phyloP scores from a whole-genome alignment of 1,140 invertebrate genomes.

The Maniola jurtina region DNA sequence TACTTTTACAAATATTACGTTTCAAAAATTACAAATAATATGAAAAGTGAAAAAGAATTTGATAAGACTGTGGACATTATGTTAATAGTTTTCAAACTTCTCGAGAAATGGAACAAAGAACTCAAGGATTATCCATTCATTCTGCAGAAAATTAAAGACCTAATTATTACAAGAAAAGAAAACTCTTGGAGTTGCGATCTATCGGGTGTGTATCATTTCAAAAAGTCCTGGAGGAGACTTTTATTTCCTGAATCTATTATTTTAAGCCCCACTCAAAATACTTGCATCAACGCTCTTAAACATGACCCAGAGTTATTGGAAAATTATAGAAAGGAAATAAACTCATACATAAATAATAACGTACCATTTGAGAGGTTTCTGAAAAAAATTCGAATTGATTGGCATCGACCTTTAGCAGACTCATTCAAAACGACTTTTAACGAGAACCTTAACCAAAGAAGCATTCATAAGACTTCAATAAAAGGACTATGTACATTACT shows the following conservation, averaged over 20 bases:
- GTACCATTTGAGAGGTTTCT: slow-evolving; percentile 28
- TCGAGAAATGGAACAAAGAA: slow-evolving; percentile 53
- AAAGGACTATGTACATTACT: slow-evolving; percentile 41
- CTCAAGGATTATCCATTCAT: slow-evolving; percentile 38
- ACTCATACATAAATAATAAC: slow-evolving; percentile 31
- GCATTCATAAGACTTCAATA: slow-evolving; percentile 34
- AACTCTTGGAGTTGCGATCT: slow-evolving; percentile 38
- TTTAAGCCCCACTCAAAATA: slow-evolving; percentile 35
- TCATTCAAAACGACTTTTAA: slow-evolving; percentile 33
- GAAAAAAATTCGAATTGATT: slow-evolving; percentile 46
- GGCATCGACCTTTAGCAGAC: slow-evolving; percentile 36
- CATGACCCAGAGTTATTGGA: slow-evolving; percentile 44
- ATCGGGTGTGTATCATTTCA: slow-evolving; percentile 42
- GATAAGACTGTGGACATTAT: slow-evolving; percentile 25
- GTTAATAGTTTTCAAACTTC: slow-evolving; percentile 34
- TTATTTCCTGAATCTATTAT: slow-evolving; percentile 54
- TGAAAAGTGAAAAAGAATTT: slow-evolving; percentile 38
- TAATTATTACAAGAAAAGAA: slow-evolving; percentile 39
- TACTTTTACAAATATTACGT: slow-evolving; percentile 35
- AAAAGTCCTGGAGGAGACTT: slow-evolving; percentile 48
- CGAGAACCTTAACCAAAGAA: slow-evolving; percentile 33
- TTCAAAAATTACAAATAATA: slow-evolving; percentile 31
- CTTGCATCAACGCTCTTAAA: slow-evolving; percentile 49
- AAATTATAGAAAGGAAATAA: slow-evolving; percentile 24
- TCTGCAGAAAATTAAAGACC: slow-evolving; percentile 42